Evolutionary conservation across 1,140 invertebrate species (phyloP).

Genomic region (Himalopsyche phryganea): DNA sequence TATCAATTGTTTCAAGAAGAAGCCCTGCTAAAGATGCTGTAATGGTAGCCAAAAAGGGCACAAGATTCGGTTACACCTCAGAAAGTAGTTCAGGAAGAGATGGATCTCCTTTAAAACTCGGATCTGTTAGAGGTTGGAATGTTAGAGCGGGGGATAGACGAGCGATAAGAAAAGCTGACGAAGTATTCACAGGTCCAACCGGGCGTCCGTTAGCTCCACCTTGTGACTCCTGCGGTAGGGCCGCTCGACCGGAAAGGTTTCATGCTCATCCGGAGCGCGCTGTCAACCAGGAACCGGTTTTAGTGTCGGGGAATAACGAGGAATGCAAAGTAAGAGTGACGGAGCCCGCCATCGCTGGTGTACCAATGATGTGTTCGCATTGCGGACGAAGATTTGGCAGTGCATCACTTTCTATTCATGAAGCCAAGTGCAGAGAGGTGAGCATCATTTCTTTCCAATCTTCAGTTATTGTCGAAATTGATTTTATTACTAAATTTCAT

Average conservation of each 20-base stretch:
- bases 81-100: slow-evolving; percentile 6
- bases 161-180: slow-evolving; percentile 14
- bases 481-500: background rate
- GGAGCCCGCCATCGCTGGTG: background rate
- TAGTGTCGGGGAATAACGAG: background rate
- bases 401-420: slow-evolving; percentile 71
- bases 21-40: background rate
- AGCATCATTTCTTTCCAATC: slow-evolving; percentile 45
- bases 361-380: slow-evolving; percentile 66
- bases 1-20: slow-evolving; percentile 13
- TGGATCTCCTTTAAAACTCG: slow-evolving; percentile 25
- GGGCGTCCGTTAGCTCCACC: slow-evolving; percentile 13
- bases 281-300: background rate
- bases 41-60: background rate
- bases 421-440: slow-evolving; percentile 76
- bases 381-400: slow-evolving; percentile 76
- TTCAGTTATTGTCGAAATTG: background rate
- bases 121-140: background rate
- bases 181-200: slow-evolving; percentile 16
- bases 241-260: slow-evolving; percentile 22
- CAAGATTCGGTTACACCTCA: too few species aligned
- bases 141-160: background rate
- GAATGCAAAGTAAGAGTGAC: too few species aligned
- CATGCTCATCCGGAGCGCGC: slow-evolving; percentile 21
- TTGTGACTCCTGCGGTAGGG: slow-evolving; percentile 30